Conservation (phyloP, 2,113 vertebrate genomes). For the Melanerpes aurifrons region DNA sequence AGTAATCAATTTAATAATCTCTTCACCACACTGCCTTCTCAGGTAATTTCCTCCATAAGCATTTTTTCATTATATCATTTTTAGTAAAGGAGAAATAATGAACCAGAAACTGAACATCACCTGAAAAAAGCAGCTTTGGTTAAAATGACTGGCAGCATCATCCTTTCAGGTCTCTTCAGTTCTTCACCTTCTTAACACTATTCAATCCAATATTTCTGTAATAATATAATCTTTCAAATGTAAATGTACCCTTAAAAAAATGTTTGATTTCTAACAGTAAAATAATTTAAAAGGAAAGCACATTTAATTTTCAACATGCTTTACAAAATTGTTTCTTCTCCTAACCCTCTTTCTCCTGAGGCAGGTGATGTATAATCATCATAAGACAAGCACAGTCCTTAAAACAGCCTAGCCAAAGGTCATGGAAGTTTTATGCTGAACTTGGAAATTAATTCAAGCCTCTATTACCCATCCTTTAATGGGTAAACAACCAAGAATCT, state of each 20-base stretch:
- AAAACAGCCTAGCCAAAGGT: not conserved
- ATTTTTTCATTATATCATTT: not conserved
- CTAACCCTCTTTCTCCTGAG: not conserved
- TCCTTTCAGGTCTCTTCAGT: not conserved
- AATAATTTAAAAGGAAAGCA: not conserved
- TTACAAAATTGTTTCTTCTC: not conserved
- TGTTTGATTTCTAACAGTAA: not conserved
- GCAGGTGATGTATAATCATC: not conserved
- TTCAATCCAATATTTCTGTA: not conserved
- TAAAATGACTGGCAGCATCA: not conserved
- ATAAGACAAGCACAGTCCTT: not conserved
- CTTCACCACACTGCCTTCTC: not conserved
- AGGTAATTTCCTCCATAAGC: not conserved
- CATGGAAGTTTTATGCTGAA: not conserved
- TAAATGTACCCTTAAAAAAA: not conserved
- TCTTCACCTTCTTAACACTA: not conserved
- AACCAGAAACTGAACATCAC: not conserved
- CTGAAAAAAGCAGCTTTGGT: not conserved
- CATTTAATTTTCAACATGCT: not conserved
- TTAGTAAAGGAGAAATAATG: not conserved
- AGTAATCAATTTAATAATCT: too few species aligned
- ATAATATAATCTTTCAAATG: not conserved
- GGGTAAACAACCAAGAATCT: not conserved
- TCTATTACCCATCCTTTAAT: not conserved
- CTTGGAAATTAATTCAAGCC: not conserved